Base-by-base conservation (phyloP, 1,140 invertebrate genomes). In the Euwallacea similis region DNA sequence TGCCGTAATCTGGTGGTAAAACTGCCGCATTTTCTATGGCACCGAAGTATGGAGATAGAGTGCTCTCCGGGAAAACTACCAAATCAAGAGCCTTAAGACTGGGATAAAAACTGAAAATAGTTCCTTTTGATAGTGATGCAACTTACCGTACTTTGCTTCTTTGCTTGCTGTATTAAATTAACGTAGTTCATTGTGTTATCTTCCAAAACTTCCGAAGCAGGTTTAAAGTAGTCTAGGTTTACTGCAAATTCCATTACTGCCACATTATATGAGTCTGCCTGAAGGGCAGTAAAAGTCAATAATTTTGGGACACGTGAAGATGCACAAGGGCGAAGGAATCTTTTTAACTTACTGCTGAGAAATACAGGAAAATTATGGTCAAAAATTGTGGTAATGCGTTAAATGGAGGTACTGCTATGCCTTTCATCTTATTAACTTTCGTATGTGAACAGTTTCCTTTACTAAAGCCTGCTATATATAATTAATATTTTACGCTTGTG, bases 51-150 rank as follows among this genome's bases (percentile, higher is more conserved):
- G 54, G 55, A 7, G 47, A 55, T 13, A 74, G 63, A n/a, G 66
- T 66, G 7, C 61, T 53, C 47, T 75, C 74, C 15, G 74, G 74
- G 61, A 75, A 75, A 47, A 75, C 43, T n/a, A 75, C 55, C 11
- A 75, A 41, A 55, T 75, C 74, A 11, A 75, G 9, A 43, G 50
- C 21, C 74, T 75, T 9, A 53, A 66, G 54, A 50, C 9, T 6
- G 7, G 1, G 21, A 33, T 33, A 1, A 33, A 33, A 53, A 63
- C 21, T 33, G 10, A 42, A 63, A 43, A 63, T 9, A 33, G 7
- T 42, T 4, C 7, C 6, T 33, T 33, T 58, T 43, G 42, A 9
- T 15, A 16, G 2, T 56, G 0, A 11, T 15, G 7, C 16, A 66
- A 33, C 42, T 56, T 11, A 42, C 7, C 2, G 33, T 2, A n/a